These are phyloP conservation scores for Actinostola sp. DNA, from an alignment of 92 coral and sea anemone species.

Conservation along the genomic window DNA sequence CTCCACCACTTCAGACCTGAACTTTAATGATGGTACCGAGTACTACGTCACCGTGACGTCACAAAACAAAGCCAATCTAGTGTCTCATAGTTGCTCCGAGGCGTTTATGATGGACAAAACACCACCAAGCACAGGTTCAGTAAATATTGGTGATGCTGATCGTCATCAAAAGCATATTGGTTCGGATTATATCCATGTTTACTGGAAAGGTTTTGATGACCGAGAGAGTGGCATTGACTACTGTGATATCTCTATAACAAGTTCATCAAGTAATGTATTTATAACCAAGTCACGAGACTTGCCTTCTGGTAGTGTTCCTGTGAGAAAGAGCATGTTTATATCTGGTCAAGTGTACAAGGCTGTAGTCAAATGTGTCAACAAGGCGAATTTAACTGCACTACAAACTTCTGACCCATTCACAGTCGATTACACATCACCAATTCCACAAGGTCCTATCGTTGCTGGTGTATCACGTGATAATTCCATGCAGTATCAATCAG, in stretches of 20 bases:
- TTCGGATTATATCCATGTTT: conserved; percentile 21
- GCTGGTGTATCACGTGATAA: conserved; percentile 53
- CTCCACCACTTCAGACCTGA: conserved; percentile 66
- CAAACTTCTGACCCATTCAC: conserved; percentile 52
- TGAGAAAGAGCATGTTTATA: conserved; percentile 22
- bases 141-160: conserved; percentile 45
- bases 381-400: conserved; percentile 66
- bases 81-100: conserved; percentile 85
- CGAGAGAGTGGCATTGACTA: conserved; percentile 73
- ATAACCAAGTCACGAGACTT: conserved; percentile 15
- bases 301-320: conserved; percentile 28
- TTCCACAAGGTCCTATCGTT: conserved; percentile 47
- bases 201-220: conserved; percentile 77
- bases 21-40: conserved; percentile 60
- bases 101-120: conserved; percentile 78
- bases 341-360: conserved; percentile 43
- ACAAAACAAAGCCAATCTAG: conserved; percentile 85
- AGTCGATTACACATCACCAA: conserved; percentile 74
- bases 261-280: conserved; percentile 4
- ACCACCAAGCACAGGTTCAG: conserved; percentile 70
- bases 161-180: conserved; percentile 32
- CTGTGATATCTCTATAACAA: conserved; percentile 51
- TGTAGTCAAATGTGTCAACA: conserved; percentile 68
- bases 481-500: conserved; percentile 58
- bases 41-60: conserved; percentile 87